phyloP scores from a whole-genome alignment of 2,888 invertebrate genomes.

The Gryllus longicercus region DNA sequence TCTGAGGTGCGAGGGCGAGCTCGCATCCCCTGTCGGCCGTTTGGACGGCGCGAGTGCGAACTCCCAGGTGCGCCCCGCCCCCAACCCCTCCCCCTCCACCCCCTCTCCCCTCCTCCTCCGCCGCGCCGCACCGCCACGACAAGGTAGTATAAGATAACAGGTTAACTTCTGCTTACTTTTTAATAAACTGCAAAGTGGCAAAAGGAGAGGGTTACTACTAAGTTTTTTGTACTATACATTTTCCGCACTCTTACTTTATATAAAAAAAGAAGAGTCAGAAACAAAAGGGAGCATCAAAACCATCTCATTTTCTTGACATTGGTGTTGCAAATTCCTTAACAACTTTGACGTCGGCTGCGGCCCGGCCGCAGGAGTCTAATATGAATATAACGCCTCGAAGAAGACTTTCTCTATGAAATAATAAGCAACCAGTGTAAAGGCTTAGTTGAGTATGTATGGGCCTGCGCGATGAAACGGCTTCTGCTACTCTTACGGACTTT shows the following conservation, averaged over 20 bases:
- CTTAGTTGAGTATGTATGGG: slow-evolving; percentile 17
- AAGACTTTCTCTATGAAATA: slow-evolving; percentile 17
- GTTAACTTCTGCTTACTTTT: slow-evolving; percentile 38
- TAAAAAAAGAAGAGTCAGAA: not conserved
- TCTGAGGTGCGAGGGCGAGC: not conserved
- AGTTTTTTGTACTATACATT: not conserved
- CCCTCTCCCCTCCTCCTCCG: not conserved
- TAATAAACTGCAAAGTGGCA: slow-evolving; percentile 38
- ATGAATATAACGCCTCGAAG: slow-evolving; percentile 11
- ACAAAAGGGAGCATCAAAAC: slow-evolving; percentile 17
- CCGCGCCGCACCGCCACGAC: slow-evolving; percentile 18
- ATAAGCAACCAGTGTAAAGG: slow-evolving; percentile 10
- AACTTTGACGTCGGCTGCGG: slow-evolving; percentile 27
- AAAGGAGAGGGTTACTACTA: slow-evolving; percentile 22
- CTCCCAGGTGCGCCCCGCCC: not conserved
- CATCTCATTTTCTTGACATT: slow-evolving; percentile 24
- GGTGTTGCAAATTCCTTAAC: slow-evolving; percentile 28
- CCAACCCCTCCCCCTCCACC: not conserved
- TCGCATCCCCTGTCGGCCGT: not conserved
- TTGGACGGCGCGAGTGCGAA: not conserved
- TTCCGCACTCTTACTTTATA: not conserved
- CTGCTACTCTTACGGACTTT: slow-evolving; percentile 5
- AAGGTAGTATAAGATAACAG: slow-evolving; percentile 35
- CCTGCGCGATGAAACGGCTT: not conserved
- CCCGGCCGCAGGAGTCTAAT: slow-evolving; percentile 4